Base-by-base conservation (phyloP, 30 jellyfish, hydroid and myxozoan species). In the Hydractinia symbiolongicarpus region DNA sequence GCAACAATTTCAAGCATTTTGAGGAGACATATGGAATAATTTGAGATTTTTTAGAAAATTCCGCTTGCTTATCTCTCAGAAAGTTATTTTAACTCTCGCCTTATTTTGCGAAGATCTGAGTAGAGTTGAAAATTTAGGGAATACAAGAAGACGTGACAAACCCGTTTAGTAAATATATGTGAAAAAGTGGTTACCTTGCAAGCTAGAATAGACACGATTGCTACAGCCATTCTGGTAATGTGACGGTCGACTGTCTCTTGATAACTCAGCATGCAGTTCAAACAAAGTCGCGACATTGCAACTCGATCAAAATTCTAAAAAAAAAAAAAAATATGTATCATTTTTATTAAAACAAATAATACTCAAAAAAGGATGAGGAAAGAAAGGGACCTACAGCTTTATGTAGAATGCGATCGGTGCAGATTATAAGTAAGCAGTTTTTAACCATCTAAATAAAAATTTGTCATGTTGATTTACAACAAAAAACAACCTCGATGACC, bases 191-290 rank as follows among this genome's bases (percentile, higher is more conserved):
- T 30, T 66, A 90, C 97, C 93, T 90, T 90, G 84, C 97, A 90
- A 50, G 97, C 97, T 62, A 90, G 78, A 66, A 90, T 89, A 6
- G 97, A 90, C 9, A 90, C 94, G 6, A 90, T 85, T 15, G 97
- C 97, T 17, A 90, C 97, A 5, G 97, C 97, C 97, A 90, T 90
- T 50, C 97, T 71, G 21, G 97, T 90, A 0, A 90, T 81, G 61
- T 85, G 93, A 6, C 93, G 87, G 74, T 90, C 97, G 1, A 67
- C 55, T 8, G 77, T 52, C 81, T 90, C 97, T 0, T 90, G 95
- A 15, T 79, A 87, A 5, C 77, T 57, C 77, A 85, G 75, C 97
- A 90, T 90, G 86, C 97, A 90, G 64, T 84, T 88, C 83, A 90
- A 56, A 62, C 95, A 90, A 15, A 81, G 83, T 15, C 97, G 97